phyloP scores from a whole-genome alignment of 2,888 invertebrate genomes.

The Lydus trimaculatus region DNA sequence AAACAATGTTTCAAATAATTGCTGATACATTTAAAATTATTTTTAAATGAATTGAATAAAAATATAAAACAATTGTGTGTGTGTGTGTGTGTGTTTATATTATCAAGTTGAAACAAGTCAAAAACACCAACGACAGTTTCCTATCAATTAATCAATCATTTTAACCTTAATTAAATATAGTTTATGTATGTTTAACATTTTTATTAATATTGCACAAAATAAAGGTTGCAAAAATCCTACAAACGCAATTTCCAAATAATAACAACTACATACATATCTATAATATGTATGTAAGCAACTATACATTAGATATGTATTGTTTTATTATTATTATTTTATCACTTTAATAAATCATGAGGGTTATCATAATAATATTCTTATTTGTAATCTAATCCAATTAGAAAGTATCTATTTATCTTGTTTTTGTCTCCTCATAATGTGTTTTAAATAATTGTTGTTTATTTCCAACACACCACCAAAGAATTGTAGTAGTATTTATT shows the following conservation, averaged over 20 bases:
- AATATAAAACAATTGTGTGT: too few relatives aligned
- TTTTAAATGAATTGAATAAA: too few relatives aligned
- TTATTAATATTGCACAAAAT: background rate
- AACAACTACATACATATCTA: too few relatives aligned
- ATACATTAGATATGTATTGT: background rate
- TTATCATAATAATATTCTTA: background rate
- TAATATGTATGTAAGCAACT: slow-evolving; percentile 1
- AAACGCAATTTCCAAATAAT: background rate
- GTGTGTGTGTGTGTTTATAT: too few relatives aligned
- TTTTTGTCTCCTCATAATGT: background rate
- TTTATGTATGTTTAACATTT: too few relatives aligned
- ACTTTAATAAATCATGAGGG: background rate
- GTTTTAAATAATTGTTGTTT: slow-evolving; percentile 11
- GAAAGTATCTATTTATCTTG: slow-evolving; percentile 7
- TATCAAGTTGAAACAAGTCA: too few relatives aligned
- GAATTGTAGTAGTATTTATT: too few relatives aligned
- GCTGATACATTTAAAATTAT: background rate
- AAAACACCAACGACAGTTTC: too few relatives aligned
- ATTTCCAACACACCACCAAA: too few relatives aligned
- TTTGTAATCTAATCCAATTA: slow-evolving; percentile 12
- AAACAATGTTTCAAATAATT: background rate
- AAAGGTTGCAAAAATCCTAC: background rate
- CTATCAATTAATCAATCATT: too few relatives aligned
- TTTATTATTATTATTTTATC: background rate
- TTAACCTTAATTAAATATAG: too few relatives aligned